A percentile compares a stretch with the other conserved stretches of the same genome.
phyloP scores from a whole-genome alignment of 2,113 vertebrate genomes.

The Urocolius indicus region DNA sequence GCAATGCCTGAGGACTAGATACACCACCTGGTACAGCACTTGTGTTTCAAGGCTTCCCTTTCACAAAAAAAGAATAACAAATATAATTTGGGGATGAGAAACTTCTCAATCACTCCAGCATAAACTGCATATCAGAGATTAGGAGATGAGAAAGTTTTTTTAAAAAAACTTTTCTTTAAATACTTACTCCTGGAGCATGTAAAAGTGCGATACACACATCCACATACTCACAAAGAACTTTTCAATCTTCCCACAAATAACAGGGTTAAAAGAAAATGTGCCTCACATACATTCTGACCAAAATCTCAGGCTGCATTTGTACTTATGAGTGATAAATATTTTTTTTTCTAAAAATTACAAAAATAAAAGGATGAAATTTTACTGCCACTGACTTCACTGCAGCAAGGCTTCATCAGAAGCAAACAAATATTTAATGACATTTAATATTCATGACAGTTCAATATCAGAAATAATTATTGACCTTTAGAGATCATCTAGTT shows the following conservation, averaged over 20 bases:
- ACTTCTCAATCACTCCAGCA: neutral
- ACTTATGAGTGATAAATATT: neutral
- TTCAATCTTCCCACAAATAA: neutral
- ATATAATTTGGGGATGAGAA: neutral
- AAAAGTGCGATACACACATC: neutral
- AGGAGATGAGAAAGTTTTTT: neutral
- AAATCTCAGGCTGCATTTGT: neutral
- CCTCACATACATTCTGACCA: neutral
- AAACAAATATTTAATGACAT: neutral
- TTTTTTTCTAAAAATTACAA: neutral
- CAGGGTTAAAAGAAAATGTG: neutral
- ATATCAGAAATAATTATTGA: slow-evolving; percentile 30
- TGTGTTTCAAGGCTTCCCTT: neutral
- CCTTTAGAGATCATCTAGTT: too few species aligned
- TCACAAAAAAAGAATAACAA: neutral
- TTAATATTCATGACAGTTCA: neutral
- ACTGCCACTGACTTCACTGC: neutral
- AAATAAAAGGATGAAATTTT: neutral
- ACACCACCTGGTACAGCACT: neutral
- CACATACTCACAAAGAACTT: neutral
- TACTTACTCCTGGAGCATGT: neutral
- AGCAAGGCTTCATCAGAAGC: slow-evolving; percentile 23
- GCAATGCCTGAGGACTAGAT: neutral
- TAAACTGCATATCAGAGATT: neutral
- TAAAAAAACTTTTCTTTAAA: neutral